phyloP scores from a whole-genome alignment of 37 sponge, comb jelly and placozoan genomes.

The Diacarnus erythraeanus region DNA sequence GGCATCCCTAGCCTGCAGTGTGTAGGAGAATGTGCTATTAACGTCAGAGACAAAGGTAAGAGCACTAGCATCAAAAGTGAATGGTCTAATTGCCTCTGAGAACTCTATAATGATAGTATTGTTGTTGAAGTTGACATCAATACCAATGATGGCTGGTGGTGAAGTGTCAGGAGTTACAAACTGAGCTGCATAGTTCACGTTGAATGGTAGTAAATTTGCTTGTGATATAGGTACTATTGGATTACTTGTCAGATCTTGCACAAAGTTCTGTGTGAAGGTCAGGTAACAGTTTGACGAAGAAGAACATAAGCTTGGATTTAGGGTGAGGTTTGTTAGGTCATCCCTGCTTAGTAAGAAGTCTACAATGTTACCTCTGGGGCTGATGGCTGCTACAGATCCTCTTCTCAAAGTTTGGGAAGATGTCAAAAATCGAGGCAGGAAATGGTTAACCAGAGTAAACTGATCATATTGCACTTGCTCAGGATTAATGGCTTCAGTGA shows the following conservation, averaged over 20 bases:
- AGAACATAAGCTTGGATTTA: constrained; percentile 29
- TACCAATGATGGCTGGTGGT: constrained; percentile 47
- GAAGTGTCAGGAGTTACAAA: constrained; percentile 41
- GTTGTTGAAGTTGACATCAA: constrained; percentile 73
- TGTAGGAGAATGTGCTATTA: constrained; percentile 65
- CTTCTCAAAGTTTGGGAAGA: constrained; percentile 25
- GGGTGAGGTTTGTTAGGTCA: constrained; percentile 67
- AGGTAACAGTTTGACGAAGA: constrained; percentile 37
- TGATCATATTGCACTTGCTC: constrained; percentile 25
- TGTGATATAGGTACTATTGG: constrained; percentile 19
- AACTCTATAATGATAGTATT: constrained; percentile 60
- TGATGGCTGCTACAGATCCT: constrained; percentile 30
- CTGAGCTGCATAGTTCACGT: constrained; percentile 2
- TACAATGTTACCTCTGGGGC: constrained; percentile 37
- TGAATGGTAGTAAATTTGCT: not conserved
- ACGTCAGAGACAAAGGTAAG: constrained; percentile 61
- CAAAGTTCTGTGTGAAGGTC: constrained; percentile 41
- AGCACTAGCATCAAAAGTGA: constrained; percentile 53
- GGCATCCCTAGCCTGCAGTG: constrained; percentile 47
- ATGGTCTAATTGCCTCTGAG: constrained; percentile 71
- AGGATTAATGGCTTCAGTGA: constrained; percentile 73
- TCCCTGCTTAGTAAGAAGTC: constrained; percentile 34
- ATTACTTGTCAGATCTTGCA: constrained; percentile 47
- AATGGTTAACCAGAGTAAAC: constrained; percentile 36
- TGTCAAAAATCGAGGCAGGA: not conserved